Percentiles rank a stretch among this genome's conserved stretches.
These are phyloP conservation scores for Sakesphorus luctuosus DNA, from an alignment of 2,113 vertebrate species.

Conservation along the genomic window DNA sequence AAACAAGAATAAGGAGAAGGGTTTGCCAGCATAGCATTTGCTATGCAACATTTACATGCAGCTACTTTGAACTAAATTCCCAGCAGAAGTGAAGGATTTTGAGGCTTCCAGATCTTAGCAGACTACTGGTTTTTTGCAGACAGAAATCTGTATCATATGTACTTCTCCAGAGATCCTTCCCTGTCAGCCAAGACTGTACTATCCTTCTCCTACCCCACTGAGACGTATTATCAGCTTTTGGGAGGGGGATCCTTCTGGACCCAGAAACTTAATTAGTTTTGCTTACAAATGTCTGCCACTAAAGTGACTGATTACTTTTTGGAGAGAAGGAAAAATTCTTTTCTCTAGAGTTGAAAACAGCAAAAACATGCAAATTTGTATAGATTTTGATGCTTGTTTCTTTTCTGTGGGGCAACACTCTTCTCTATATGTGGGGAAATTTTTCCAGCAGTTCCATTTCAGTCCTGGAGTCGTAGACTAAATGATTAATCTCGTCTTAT, in stretches of 20 bases:
- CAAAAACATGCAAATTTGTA: neutral
- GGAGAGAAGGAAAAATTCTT: neutral
- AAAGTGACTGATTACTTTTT: neutral
- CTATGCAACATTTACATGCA: conserved; percentile 42
- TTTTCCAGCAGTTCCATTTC: neutral
- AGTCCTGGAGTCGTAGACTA: neutral
- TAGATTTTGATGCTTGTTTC: neutral
- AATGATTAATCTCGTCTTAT: neutral
- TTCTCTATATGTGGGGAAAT: neutral
- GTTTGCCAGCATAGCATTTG: conserved; percentile 1
- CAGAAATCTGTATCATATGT: conserved; percentile 15
- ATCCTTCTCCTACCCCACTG: neutral
- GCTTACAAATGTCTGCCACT: neutral
- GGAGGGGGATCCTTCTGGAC: conserved; percentile 11
- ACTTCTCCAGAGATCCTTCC: conserved; percentile 37
- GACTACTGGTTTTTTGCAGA: conserved; percentile 21
- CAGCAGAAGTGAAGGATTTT: conserved; percentile 57
- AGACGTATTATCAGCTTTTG: neutral
- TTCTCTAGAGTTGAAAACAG: neutral
- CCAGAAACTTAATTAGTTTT: conserved; percentile 42
- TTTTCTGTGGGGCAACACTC: neutral
- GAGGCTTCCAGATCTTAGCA: conserved; percentile 42
- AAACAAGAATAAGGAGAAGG: conserved; percentile 27
- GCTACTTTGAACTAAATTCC: conserved; percentile 67
- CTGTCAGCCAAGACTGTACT: neutral